Evolutionary conservation across 2,113 vertebrate species (phyloP).

Genomic region (Thryonomys swinderianus): DNA sequence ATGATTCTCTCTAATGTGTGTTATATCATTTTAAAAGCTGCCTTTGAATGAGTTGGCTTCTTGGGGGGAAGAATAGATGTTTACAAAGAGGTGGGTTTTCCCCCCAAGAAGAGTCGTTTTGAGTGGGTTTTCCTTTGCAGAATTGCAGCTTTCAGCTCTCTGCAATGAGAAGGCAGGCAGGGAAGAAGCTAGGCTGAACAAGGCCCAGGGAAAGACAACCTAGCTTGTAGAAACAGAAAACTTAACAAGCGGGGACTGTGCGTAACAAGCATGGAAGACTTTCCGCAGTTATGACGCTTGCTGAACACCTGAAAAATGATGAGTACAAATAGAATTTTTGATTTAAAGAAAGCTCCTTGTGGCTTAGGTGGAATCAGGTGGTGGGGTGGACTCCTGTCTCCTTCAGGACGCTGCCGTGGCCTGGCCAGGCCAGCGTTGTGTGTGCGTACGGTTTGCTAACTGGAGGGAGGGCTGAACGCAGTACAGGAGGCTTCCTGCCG

Average conservation of each 20-base stretch:
- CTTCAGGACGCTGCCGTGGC: conserved; percentile 89
- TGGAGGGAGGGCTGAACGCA: conserved; percentile 31
- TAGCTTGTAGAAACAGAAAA: conserved; percentile 20
- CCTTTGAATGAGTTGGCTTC: conserved; percentile 14
- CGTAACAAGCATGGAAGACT: neutral
- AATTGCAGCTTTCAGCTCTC: neutral
- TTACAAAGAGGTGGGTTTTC: neutral
- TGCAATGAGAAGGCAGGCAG: neutral
- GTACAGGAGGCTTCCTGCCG: conserved; percentile 40
- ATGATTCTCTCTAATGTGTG: neutral
- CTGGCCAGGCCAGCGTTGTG: conserved; percentile 86
- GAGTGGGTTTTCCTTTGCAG: neutral
- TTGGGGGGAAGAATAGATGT: neutral
- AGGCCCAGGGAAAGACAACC: conserved; percentile 5
- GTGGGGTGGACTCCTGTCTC: conserved; percentile 85
- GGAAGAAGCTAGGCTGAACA: neutral
- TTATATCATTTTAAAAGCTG: neutral
- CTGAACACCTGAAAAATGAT: conserved; percentile 19
- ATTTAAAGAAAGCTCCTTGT: conserved; percentile 37
- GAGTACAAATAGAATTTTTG: neutral
- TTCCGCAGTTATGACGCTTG: conserved; percentile 29
- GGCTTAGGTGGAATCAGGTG: conserved; percentile 21
- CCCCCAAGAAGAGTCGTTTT: conserved; percentile 27
- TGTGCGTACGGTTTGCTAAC: neutral
- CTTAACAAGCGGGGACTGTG: neutral